Percentiles rank a stretch among this genome's conserved stretches.
phyloP scores from a whole-genome alignment of 2,797 vertebrate species.

The Falco naumanni region DNA sequence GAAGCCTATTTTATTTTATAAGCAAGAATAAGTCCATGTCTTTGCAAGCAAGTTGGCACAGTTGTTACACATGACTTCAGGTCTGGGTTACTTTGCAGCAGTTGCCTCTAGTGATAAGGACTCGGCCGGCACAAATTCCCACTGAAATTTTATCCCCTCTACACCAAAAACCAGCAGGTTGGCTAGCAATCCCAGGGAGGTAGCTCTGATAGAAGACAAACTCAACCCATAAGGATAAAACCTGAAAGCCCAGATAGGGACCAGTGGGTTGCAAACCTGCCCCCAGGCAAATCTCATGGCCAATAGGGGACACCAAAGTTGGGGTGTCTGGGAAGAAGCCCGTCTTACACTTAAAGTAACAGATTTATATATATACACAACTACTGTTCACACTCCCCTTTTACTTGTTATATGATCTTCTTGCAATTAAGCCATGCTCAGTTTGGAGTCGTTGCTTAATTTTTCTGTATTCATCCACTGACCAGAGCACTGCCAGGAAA shows the following conservation, averaged over 20 bases:
- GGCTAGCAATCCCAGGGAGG: not conserved
- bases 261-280: not conserved
- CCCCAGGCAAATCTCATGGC: not conserved
- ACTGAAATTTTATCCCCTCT: not conserved
- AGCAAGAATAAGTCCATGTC: not conserved
- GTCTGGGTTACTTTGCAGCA: not conserved
- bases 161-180: not conserved
- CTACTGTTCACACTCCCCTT: not conserved
- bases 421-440: not conserved
- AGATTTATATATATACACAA: not conserved
- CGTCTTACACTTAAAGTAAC: not conserved
- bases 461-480: not conserved
- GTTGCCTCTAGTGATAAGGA: not conserved
- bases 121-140: not conserved
- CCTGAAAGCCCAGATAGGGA: not conserved
- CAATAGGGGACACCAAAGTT: not conserved
- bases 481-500: not conserved
- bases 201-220: not conserved
- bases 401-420: not conserved
- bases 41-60: not conserved
- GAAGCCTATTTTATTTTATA: not conserved
- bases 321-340: not conserved
- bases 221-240: not conserved
- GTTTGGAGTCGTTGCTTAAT: not conserved
- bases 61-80: not conserved